Evolutionary conservation across 1,140 invertebrate species (phyloP), one percentile per base, ranked within the genome.

Genomic region (Hirudo medicinalis): DNA sequence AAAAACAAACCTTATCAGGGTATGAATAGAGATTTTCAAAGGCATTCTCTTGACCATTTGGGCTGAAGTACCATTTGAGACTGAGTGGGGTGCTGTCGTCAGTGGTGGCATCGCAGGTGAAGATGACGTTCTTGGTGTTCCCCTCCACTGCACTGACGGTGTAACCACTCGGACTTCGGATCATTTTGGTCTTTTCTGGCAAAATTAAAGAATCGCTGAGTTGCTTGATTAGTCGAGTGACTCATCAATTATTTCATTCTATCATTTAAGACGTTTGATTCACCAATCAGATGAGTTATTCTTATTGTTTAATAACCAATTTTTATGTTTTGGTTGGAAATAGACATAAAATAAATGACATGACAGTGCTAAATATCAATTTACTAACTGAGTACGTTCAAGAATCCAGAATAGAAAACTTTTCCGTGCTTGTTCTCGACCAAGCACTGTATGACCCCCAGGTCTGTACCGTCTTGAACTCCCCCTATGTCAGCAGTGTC

Each of bases 331-430:
- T 36, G 32, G 6, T 36, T 36, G 32, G 6, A 36, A 36, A 36
- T 36, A 6, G 2, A 36, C 32, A 36, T 3, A 36, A 36, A 3
- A 36, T 36, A 36, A n/a, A n/a, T n/a, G n/a, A n/a, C n/a, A n/a
- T 36, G 11, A 9, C 43, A 15, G 43, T 15, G 11, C 4, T 49
- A 17, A 49, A 49, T 49, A 49, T 49, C 1, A 49, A 49, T 49
- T 49, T 2, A 49, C 43, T 49, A 49, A 74, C 74, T 32, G 53
- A 74, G 49, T 40, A 74, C 74, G 22, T 74, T 74, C 19, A 74
- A 36, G 53, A 67, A 74, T 9, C 72, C 74, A 71, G 40, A 43
- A 27, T 22, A 22, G 40, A 69, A 72, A 13, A 36, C 20, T 22
- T 68, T 55, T 11, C 70, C 70, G 29, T 74, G 70, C 20, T 25